phyloP scores from a whole-genome alignment of 2,797 vertebrate species.

The Gymnoscopelus braueri region DNA sequence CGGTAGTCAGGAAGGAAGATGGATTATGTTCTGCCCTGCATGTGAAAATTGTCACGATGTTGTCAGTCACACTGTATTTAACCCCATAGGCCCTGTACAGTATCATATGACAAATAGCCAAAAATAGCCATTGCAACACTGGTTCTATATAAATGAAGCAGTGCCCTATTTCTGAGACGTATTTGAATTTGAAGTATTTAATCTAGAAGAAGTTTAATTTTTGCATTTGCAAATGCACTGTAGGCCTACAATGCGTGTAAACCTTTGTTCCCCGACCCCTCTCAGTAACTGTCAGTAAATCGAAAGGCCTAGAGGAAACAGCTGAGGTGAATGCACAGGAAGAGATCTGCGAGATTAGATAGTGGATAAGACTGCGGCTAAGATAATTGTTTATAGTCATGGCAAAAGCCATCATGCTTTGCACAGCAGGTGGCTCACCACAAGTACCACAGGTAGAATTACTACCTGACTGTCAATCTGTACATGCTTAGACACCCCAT shows the following conservation, averaged over 20 bases:
- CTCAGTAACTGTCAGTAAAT: no score
- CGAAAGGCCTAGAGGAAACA: neutral
- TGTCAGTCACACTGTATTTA: constrained; percentile 5
- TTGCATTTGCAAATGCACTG: neutral
- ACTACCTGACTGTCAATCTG: neutral
- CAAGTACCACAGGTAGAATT: constrained; percentile 2
- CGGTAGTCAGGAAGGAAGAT: constrained; percentile 24
- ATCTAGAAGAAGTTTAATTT: neutral
- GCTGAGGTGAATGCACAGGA: neutral
- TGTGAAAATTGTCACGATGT: constrained; percentile 14
- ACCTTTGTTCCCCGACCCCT: no score
- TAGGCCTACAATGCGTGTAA: neutral
- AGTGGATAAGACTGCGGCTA: neutral
- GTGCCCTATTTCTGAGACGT: neutral
- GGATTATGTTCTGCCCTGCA: constrained; percentile 8
- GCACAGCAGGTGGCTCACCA: constrained; percentile 2
- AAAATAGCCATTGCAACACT: no score
- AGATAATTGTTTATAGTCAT: neutral
- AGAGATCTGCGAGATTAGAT: neutral
- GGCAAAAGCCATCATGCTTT: neutral
- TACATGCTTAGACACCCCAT: constrained; percentile 11
- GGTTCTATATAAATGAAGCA: no score
- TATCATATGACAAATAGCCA: no score
- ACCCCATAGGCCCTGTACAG: no score
- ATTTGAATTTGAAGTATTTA: neutral